Percentiles rank a stretch among this genome's conserved stretches.
Conservation (phyloP, 2,113 vertebrate species). For the Myrmecobius fasciatus region DNA sequence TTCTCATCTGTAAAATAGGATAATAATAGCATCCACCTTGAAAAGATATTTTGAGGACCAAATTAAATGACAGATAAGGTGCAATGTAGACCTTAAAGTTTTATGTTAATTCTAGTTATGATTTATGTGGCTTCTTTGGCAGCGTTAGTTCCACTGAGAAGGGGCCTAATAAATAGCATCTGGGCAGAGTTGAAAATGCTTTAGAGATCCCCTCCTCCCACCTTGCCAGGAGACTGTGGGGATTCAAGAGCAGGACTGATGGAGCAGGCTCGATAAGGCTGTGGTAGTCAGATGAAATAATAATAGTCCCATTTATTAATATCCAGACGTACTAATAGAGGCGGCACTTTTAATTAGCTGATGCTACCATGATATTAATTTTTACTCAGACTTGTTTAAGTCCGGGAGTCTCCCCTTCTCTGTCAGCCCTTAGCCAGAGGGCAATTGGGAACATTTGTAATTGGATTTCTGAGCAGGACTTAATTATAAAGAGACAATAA, state of each 20-base stretch:
- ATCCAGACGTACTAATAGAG: slow-evolving; percentile 80
- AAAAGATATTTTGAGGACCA: neutral
- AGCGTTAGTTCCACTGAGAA: neutral
- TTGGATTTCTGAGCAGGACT: slow-evolving; percentile 80
- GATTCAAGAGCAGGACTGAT: slow-evolving; percentile 76
- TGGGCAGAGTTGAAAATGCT: rapidly evolving
- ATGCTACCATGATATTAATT: slow-evolving; percentile 78
- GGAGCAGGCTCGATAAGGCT: slow-evolving; percentile 75
- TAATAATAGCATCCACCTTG: rapidly evolving
- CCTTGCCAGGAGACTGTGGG: neutral
- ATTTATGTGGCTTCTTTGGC: neutral
- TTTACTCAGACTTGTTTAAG: slow-evolving; percentile 82
- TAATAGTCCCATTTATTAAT: slow-evolving; percentile 84
- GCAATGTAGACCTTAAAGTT: neutral
- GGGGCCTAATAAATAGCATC: neutral
- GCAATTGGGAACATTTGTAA: slow-evolving; percentile 80
- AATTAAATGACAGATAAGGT: rapidly evolving
- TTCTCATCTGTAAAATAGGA: neutral
- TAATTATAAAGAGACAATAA: slow-evolving; percentile 83
- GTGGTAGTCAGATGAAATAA: slow-evolving; percentile 80
- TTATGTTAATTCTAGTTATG: neutral
- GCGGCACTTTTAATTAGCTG: slow-evolving; percentile 81
- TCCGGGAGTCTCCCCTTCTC: slow-evolving; percentile 68
- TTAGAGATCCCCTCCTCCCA: neutral
- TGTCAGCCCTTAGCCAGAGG: slow-evolving; percentile 75